These are phyloP conservation scores for Drosophila anomalata DNA, from an alignment of 2,888 invertebrate species.

Conservation along the genomic window DNA sequence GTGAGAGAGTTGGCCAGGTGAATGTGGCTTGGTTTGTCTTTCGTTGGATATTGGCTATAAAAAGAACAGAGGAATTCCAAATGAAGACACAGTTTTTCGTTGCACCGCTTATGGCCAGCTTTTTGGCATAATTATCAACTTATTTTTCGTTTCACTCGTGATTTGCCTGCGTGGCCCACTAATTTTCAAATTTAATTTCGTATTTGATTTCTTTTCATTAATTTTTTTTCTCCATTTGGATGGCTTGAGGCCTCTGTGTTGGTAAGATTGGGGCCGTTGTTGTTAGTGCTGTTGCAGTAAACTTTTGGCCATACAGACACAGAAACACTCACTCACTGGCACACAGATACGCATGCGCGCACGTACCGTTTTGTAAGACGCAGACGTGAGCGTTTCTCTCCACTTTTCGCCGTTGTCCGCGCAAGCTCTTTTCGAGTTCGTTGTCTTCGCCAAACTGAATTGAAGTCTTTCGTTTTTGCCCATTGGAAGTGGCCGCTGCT, in stretches of 20 bases:
- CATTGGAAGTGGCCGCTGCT: conserved; percentile 67
- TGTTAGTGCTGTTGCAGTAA: conserved; percentile 62
- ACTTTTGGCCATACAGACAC: conserved; percentile 58
- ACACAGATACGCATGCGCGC: conserved; percentile 68
- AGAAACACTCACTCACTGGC: conserved; percentile 21
- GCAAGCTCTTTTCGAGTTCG: conserved; percentile 82
- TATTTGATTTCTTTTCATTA: conserved; percentile 69
- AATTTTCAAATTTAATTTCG: conserved; percentile 55
- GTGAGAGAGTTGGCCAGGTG: conserved; percentile 34
- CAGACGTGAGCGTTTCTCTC: conserved; percentile 51
- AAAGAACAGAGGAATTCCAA: conserved; percentile 15
- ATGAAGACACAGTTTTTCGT: conserved; percentile 29
- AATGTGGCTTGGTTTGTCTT: conserved; percentile 34
- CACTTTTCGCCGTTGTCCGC: conserved; percentile 57
- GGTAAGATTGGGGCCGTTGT: conserved; percentile 36
- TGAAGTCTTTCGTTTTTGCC: conserved; percentile 83
- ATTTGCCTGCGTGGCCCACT: conserved; percentile 68
- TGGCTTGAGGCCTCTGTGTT: conserved; percentile 50
- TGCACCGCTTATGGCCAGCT: conserved; percentile 15
- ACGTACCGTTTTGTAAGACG: conserved; percentile 69
- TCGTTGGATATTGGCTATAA: conserved; percentile 12
- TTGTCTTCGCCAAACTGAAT: conserved; percentile 83
- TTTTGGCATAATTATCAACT: conserved; percentile 39
- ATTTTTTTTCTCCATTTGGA: conserved; percentile 33
- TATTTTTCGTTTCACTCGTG: conserved; percentile 23